Conservation (phyloP, 1,140 invertebrate species). For the Panagrolaimus sp. region DNA sequence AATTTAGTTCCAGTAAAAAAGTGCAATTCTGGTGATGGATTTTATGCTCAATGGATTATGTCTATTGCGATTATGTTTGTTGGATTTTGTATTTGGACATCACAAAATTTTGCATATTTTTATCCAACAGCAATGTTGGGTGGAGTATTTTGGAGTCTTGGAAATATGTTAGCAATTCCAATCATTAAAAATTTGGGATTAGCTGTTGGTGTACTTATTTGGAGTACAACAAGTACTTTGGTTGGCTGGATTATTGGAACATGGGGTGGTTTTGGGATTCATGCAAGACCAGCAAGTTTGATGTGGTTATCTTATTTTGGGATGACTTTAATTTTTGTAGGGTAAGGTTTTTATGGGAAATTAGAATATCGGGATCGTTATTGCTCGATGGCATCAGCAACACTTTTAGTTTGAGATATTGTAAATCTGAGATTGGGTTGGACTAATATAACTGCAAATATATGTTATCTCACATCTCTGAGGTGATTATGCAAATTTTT, state of each 20-base stretch:
- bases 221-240: slow-evolving; percentile 36
- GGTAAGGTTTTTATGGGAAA: slow-evolving; percentile 21
- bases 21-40: slow-evolving; percentile 6
- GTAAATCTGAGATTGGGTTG: slow-evolving; percentile 31
- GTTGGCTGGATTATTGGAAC: slow-evolving; percentile 32
- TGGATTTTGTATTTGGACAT: not conserved
- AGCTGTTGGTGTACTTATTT: slow-evolving; percentile 29
- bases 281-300: slow-evolving; percentile 23
- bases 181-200: slow-evolving; percentile 33
- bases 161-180: not conserved
- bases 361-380: slow-evolving; percentile 19
- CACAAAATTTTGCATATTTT: slow-evolving; percentile 9
- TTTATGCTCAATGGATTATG: slow-evolving; percentile 18
- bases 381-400: slow-evolving; percentile 36
- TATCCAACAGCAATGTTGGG: slow-evolving; percentile 12
- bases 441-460: slow-evolving; percentile 20
- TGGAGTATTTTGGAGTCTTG: slow-evolving; percentile 1
- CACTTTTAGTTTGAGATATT: slow-evolving; percentile 35
- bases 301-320: slow-evolving; percentile 29
- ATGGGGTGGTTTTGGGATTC: slow-evolving; percentile 38
- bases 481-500: slow-evolving; percentile 30
- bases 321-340: slow-evolving; percentile 25
- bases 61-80: slow-evolving; percentile 3
- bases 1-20: slow-evolving; percentile 14
- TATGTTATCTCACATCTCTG: slow-evolving; percentile 22